Conservation (phyloP, 2,888 invertebrate genomes). For the Pharmacophagus antenor region DNA sequence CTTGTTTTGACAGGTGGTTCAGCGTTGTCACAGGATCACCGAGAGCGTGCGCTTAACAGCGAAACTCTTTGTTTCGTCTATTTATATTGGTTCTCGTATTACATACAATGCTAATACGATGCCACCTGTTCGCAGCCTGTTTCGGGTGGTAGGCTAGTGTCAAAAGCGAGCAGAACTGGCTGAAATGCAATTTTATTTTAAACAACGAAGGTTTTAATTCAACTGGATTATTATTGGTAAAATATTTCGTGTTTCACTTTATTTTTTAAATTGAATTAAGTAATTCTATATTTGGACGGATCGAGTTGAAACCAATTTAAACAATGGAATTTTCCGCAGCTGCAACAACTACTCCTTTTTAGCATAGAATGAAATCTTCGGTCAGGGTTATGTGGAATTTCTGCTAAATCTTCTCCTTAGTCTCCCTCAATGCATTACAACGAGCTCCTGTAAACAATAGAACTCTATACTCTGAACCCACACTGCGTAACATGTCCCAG, state of each 20-base stretch:
- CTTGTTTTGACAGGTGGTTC: conserved; percentile 73
- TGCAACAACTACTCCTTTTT: no score
- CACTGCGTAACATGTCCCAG: no score
- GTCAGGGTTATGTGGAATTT: no score
- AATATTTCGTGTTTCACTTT: background rate
- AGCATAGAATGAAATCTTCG: no score
- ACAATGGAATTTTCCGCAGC: background rate
- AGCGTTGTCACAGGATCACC: conserved; percentile 57
- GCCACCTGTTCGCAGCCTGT: conserved; percentile 26
- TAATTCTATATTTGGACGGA: background rate
- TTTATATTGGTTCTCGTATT: conserved; percentile 33
- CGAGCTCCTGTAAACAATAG: no score
- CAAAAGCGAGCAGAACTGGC: conserved; percentile 1
- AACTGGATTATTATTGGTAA: background rate
- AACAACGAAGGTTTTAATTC: background rate
- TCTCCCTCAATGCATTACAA: no score
- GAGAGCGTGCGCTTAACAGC: conserved; percentile 36
- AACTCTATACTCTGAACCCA: no score
- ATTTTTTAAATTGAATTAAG: background rate
- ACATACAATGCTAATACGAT: conserved; percentile 23
- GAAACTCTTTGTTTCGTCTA: conserved; percentile 42
- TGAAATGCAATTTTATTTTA: conserved; percentile 3
- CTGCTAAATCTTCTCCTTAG: no score
- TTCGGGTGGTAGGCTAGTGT: conserved; percentile 19
- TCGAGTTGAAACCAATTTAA: background rate